These are phyloP conservation scores for Idaea biselata DNA, from an alignment of 2,888 invertebrate species.

Conservation along the genomic window DNA sequence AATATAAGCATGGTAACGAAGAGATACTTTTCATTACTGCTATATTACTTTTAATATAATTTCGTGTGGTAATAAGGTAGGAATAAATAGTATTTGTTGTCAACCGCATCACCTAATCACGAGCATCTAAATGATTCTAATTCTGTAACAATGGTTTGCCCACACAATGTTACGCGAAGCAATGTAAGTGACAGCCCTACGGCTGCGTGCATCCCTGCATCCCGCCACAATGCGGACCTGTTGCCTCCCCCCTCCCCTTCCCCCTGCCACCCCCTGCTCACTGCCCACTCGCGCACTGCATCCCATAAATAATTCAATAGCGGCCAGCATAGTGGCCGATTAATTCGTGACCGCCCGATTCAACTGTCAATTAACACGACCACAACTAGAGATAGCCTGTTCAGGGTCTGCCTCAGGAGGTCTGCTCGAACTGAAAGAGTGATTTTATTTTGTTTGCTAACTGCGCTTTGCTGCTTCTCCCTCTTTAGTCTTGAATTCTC, in stretches of 20 bases:
- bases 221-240: slow-evolving; percentile 74
- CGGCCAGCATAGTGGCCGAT: slow-evolving; percentile 62
- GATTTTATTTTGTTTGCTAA: not conserved
- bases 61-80: too few relatives aligned
- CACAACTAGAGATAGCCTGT: slow-evolving; percentile 30
- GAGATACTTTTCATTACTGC: too few relatives aligned
- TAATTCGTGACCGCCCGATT: slow-evolving; percentile 74
- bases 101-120: too few relatives aligned
- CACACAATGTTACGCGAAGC: not conserved
- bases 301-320: slow-evolving; percentile 74
- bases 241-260: slow-evolving; percentile 42
- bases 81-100: too few relatives aligned
- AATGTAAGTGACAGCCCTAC: slow-evolving; percentile 42
- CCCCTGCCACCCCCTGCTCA: slow-evolving; percentile 22
- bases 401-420: slow-evolving; percentile 15
- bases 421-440: slow-evolving; percentile 15
- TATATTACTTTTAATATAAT: too few relatives aligned
- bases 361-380: slow-evolving; percentile 74
- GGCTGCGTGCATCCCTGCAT: slow-evolving; percentile 58
- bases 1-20: too few relatives aligned
- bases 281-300: slow-evolving; percentile 51
- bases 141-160: too few relatives aligned
- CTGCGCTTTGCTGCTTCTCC: too few relatives aligned
- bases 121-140: too few relatives aligned
- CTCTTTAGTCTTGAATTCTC: too few relatives aligned